Percentiles rank a stretch among this genome's conserved stretches.
Conservation (phyloP, 2,888 invertebrate genomes). For the Lepidocyrtinus sp. region DNA sequence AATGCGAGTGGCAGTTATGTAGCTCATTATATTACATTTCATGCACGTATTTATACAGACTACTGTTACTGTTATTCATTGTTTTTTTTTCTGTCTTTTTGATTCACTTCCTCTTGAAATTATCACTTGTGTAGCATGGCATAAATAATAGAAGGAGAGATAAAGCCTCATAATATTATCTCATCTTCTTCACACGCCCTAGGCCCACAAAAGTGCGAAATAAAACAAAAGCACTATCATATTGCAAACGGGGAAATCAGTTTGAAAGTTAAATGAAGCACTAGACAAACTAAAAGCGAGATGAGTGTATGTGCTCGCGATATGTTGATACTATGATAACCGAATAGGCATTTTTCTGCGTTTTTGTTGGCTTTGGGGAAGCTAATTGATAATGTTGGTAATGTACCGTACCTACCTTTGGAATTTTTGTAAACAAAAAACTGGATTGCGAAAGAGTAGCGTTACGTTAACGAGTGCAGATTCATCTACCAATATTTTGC, state of each 20-base stretch:
- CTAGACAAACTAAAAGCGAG: no score
- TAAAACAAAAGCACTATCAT: background rate
- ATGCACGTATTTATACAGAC: constrained; percentile 11
- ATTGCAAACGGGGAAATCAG: background rate
- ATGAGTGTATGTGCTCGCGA: no score
- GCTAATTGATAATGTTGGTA: background rate
- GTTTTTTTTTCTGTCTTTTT: constrained; percentile 9
- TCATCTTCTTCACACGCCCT: constrained; percentile 36
- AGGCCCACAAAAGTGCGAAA: constrained; percentile 41
- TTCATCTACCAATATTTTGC: background rate
- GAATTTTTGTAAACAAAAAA: constrained; percentile 14
- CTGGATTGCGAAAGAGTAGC: constrained; percentile 14
- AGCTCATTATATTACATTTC: constrained; percentile 10
- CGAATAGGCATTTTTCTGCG: background rate
- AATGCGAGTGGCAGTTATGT: constrained; percentile 22
- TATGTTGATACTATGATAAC: no score
- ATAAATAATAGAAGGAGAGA: background rate
- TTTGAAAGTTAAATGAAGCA: no score
- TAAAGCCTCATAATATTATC: constrained; percentile 13
- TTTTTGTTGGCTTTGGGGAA: background rate
- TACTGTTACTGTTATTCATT: constrained; percentile 12
- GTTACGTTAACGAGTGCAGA: constrained; percentile 15
- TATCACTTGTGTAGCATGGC: constrained; percentile 17
- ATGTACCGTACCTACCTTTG: constrained; percentile 3
- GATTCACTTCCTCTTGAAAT: constrained; percentile 22